Evolutionary conservation across 2,888 invertebrate species (phyloP).

Genomic region (Willowsia nigromaculata): DNA sequence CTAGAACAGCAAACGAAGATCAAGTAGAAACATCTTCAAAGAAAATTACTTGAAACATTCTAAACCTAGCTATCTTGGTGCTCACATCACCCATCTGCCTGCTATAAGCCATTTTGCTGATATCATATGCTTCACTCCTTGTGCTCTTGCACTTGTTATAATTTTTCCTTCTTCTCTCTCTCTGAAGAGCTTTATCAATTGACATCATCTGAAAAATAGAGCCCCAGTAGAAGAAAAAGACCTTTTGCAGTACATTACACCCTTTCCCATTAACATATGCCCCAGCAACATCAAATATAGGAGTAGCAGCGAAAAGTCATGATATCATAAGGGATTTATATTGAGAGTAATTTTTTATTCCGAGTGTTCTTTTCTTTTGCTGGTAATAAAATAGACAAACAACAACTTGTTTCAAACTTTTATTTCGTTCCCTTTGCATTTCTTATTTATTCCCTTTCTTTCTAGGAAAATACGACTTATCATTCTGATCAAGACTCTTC

Average conservation of each 20-base stretch:
- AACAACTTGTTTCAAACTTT: slow-evolving; percentile 1
- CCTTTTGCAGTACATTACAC: slow-evolving; percentile 47
- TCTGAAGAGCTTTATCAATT: slow-evolving; percentile 25
- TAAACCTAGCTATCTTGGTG: slow-evolving; percentile 21
- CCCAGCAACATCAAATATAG: not conserved
- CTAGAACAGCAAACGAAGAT: not conserved
- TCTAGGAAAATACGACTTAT: not conserved
- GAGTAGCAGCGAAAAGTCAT: not conserved
- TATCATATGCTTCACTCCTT: not conserved
- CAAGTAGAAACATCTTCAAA: not conserved
- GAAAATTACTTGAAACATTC: not conserved
- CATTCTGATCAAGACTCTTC: not conserved
- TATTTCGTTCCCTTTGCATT: no score
- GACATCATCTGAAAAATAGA: slow-evolving; percentile 40
- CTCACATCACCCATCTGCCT: slow-evolving; percentile 51
- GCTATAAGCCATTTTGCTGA: not conserved
- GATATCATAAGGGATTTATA: slow-evolving; percentile 17
- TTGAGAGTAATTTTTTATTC: slow-evolving; percentile 17
- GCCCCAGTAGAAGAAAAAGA: slow-evolving; percentile 31
- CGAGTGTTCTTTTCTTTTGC: not conserved
- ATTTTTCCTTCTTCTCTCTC: not conserved
- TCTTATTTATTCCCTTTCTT: not conserved
- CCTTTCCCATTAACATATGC: slow-evolving; percentile 57
- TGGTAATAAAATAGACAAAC: slow-evolving; percentile 7
- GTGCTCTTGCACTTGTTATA: not conserved